These are phyloP conservation scores for Lepus oiostolus DNA, from an alignment of 2,797 vertebrate species.

Conservation along the genomic window DNA sequence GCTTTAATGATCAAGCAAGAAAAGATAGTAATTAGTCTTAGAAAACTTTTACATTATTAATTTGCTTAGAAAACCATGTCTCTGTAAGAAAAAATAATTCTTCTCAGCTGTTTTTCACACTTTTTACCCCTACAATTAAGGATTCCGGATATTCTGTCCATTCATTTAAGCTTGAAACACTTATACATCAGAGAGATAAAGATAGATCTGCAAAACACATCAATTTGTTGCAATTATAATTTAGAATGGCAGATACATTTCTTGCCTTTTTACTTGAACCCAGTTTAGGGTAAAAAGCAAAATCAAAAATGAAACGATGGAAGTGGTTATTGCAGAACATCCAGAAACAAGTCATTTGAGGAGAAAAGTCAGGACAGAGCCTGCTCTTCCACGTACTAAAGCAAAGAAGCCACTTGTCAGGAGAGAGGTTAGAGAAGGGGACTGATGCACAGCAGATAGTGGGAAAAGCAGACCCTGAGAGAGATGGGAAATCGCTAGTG, in stretches of 20 bases:
- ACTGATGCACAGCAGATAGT: fast-evolving
- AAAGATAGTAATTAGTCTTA: constrained; percentile 71
- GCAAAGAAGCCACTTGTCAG: background rate
- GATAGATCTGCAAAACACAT: background rate
- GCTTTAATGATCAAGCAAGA: constrained; percentile 76
- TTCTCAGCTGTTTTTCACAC: background rate
- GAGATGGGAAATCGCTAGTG: fast-evolving
- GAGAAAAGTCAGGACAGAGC: background rate
- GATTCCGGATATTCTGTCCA: constrained; percentile 22
- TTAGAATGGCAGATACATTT: background rate
- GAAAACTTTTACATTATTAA: constrained; percentile 80
- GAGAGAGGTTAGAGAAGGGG: background rate
- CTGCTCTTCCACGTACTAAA: background rate
- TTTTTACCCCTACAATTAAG: constrained; percentile 18
- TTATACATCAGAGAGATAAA: constrained; percentile 15
- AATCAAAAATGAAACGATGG: background rate
- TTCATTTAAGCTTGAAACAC: background rate
- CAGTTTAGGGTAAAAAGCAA: background rate
- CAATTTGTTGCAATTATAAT: constrained; percentile 19
- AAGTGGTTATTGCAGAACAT: background rate
- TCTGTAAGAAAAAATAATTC: background rate
- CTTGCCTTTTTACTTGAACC: constrained; percentile 34
- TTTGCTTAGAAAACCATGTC: constrained; percentile 68
- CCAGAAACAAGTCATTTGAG: background rate
- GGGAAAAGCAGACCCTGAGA: background rate